Base-by-base conservation (phyloP, 2,113 vertebrate genomes). In the Strix aluco region DNA sequence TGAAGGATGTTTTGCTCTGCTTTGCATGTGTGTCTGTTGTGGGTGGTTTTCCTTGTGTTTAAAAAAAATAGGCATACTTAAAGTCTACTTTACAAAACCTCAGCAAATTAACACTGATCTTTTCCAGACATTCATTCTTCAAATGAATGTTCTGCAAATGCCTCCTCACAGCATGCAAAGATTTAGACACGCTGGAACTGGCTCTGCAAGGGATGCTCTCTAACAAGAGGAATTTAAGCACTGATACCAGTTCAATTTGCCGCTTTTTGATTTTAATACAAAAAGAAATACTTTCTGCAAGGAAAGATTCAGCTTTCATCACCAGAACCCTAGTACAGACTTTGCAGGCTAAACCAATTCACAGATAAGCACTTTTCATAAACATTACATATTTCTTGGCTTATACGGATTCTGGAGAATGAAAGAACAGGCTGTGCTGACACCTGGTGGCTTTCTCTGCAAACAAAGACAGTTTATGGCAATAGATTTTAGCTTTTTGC, bases 361-460 rank as follows among this genome's bases (percentile, higher is more conserved):
- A 58, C 55, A 72, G 59, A 82, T n/a, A 79, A 84, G 59, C 40
- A 65, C 57, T 83, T 51, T 47, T 55, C 67, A 38, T 44, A 77
- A 92, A 72, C 34, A 58, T 75, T 61, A 42, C 49, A 38, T 36
- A 51, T 70, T n/a, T 55, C 80, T 85, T 62, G 54, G 44, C 73
- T 91, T 25, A 23, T 47, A 49, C 3, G 9, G 40, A 59, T 49
- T 75, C 67, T 70, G 49, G n/a, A 80, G 63, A 78, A 63, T 13
- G 81, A 91, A 95, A 80, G 91, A 87, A 91, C 65, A 96, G 97
- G 72, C 97, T 98, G 95, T 98, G 96, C 98, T 98, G 98, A 98
- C 98, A 98, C 92, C 98, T 98, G 96, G 93, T 98, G 98, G 98
- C 82, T 90, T 85, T 74, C 14, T 38, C 65, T 61, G 67, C 74